Conservation (phyloP, 1,140 invertebrate genomes). For the Phymorhynchus buccinoides region DNA sequence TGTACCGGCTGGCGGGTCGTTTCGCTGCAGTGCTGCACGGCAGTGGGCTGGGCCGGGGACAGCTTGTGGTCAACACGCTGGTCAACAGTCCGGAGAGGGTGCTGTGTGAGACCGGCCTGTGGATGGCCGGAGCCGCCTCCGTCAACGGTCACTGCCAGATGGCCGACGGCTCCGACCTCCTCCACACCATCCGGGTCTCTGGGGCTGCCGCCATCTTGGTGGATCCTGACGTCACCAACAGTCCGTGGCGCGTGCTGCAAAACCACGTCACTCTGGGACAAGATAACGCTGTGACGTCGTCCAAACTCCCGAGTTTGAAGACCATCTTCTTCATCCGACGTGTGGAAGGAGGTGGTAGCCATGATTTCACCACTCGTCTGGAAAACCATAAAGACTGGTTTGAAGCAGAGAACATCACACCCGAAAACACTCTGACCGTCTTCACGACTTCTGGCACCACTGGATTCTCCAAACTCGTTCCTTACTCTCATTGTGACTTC, state of each 20-base stretch:
- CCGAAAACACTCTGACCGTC: neutral
- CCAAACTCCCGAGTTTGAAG: neutral
- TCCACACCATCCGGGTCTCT: neutral
- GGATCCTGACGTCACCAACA: constrained; percentile 27
- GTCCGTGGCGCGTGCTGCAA: neutral
- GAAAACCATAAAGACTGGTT: neutral
- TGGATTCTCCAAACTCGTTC: constrained; percentile 28
- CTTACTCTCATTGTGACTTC: neutral
- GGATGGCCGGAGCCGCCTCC: too few species aligned
- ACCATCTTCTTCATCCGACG: constrained; percentile 23
- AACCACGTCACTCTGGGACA: neutral
- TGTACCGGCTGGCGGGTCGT: too few species aligned
- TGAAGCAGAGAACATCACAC: neutral
- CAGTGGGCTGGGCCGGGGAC: too few species aligned
- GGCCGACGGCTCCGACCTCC: neutral
- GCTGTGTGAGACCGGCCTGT: too few species aligned
- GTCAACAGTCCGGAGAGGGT: too few species aligned
- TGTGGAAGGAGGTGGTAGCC: neutral
- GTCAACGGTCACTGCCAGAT: neutral
- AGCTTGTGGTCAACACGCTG: too few species aligned
- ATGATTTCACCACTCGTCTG: constrained; percentile 4
- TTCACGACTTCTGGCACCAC: constrained; percentile 35
- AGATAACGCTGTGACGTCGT: neutral
- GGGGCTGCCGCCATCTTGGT: neutral
- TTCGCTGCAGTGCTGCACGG: too few species aligned